These are phyloP conservation scores for Bombus confusus DNA, from an alignment of 1,140 invertebrate genomes.

Conservation along the genomic window DNA sequence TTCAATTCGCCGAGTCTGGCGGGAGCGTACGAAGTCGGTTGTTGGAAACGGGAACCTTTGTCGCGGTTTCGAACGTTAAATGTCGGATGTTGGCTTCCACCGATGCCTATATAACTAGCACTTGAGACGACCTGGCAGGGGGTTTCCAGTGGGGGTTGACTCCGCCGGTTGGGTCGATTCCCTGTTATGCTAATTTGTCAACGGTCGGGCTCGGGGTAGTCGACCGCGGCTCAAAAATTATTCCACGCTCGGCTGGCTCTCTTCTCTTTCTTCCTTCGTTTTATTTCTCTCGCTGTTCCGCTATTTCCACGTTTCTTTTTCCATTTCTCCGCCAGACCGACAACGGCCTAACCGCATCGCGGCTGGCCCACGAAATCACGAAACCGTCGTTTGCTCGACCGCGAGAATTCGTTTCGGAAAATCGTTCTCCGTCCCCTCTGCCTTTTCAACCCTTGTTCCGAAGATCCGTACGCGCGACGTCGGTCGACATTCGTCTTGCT, in stretches of 20 bases:
- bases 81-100: constrained; percentile 63
- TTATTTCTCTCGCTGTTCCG: background rate
- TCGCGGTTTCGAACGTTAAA: constrained; percentile 53
- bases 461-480: background rate
- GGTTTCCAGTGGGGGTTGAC: constrained; percentile 75
- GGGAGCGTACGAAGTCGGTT: background rate
- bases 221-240: constrained; percentile 74
- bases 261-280: constrained; percentile 7
- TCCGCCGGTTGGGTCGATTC: constrained; percentile 79
- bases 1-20: constrained; percentile 11
- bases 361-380: background rate
- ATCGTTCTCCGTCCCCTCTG: constrained; percentile 7
- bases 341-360: background rate
- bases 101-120: constrained; percentile 71
- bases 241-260: constrained; percentile 64
- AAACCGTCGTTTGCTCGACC: too few relatives aligned
- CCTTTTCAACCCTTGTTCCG: constrained; percentile 3
- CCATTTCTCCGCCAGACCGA: background rate
- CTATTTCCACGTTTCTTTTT: background rate
- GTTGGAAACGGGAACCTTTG: constrained; percentile 41
- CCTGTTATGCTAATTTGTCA: constrained; percentile 82
- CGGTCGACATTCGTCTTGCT: constrained; percentile 46
- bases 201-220: constrained; percentile 75
- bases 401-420: constrained; percentile 34
- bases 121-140: constrained; percentile 76